Base-by-base conservation (phyloP, 2,797 vertebrate genomes). In the Oryzias dopingdopingensis region DNA sequence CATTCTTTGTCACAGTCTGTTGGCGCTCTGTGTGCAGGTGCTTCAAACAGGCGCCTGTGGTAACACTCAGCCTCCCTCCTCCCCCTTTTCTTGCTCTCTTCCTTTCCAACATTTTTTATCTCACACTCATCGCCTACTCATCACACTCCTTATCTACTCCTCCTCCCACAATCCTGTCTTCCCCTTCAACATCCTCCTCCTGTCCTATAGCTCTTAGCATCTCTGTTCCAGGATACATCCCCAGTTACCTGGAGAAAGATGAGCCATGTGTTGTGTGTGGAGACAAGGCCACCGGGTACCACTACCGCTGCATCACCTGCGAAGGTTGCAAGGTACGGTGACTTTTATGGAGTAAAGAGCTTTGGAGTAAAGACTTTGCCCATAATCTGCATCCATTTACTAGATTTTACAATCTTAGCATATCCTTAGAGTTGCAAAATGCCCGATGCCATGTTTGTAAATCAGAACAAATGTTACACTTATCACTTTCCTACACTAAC, bases 221-320 rank as follows among this genome's bases (percentile, higher is more conserved):
- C 70, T 86, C 86, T 83, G 79, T 88, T 81, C 68, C 90, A 96
- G 96, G 96, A 83, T 97, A 97, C 88, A 95, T 97, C 91, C 96
- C 96, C 90, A 98, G 96, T 87, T 98, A 98, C 92, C 91, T 98
- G 93, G 96, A 98, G 92, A 97, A 98, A 91, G 96, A 98, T 78
- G 96, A 98, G 91, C 96, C 96, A 0, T 98, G 96, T 15, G 96
- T 98, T 81, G 96, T 98, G 85, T 98, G 96, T 58, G 95, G 96
- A 69, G 96, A 98, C 89, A 97, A 96, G 79, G 96, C 96, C 55
- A 98, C 96, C 1, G 96, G 96, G 51, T 98, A 98, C 93, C 96
- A 98, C 90, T 98, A 98, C 89, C 95, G 96, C 88, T 98, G 96
- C 89, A 98, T 98, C 91, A 98, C 96, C 85, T 98, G 96, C 29